phyloP scores from a whole-genome alignment of 1,140 invertebrate species.

The Mycetomoellerius zeteki region DNA sequence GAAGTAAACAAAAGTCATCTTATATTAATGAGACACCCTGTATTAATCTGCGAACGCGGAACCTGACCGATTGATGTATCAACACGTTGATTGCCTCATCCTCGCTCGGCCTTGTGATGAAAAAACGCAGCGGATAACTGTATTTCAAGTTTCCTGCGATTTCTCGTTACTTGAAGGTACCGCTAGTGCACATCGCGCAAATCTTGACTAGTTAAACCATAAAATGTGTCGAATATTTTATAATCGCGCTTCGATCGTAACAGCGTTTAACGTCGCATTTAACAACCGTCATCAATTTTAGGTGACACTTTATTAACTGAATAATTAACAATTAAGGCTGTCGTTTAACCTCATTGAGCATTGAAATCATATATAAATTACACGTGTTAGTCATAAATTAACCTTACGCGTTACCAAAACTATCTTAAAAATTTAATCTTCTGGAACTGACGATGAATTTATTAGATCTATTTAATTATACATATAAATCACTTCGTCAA shows the following conservation, averaged over 20 bases:
- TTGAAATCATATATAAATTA: not conserved
- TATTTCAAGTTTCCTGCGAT: constrained; percentile 65
- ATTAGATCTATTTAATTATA: too few relatives aligned
- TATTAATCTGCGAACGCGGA: constrained; percentile 68
- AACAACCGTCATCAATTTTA: not conserved
- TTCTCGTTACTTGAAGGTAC: constrained; percentile 52
- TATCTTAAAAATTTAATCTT: not conserved
- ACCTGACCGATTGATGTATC: constrained; percentile 63
- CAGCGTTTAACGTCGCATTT: not conserved
- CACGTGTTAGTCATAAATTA: not conserved
- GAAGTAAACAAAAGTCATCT: not conserved
- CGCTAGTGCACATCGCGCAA: constrained; percentile 28
- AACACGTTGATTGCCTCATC: constrained; percentile 63
- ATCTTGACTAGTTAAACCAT: constrained; percentile 31
- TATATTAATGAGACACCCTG: constrained; percentile 30
- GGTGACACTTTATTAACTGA: not conserved
- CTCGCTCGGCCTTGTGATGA: constrained; percentile 55
- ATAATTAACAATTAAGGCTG: not conserved
- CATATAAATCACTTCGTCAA: too few relatives aligned
- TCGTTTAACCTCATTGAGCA: not conserved
- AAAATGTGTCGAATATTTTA: constrained; percentile 23
- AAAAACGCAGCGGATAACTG: constrained; percentile 61
- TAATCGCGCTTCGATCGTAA: not conserved
- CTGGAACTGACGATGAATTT: too few relatives aligned
- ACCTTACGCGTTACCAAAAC: not conserved